Base-by-base conservation (phyloP, 2,888 invertebrate genomes). In the Hyposoter dolosus region DNA sequence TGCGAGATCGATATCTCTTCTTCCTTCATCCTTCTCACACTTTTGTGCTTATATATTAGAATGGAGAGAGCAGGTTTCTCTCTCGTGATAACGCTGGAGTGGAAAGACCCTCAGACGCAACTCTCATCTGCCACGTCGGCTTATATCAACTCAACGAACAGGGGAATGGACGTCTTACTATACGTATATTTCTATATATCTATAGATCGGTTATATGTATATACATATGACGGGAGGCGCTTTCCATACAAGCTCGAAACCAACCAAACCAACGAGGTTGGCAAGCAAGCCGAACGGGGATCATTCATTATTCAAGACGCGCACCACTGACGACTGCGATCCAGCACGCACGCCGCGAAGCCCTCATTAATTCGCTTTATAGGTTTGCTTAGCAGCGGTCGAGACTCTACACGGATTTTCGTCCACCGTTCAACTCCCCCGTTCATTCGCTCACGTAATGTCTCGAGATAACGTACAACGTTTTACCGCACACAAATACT, bases 261-360 rank as follows among this genome's bases (percentile, higher is more conserved):
- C 81, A 65, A 56, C 60, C 45, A 82, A 56, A 60, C 75, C 68
- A 76, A 60, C 60, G 45, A 76, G 68, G 69, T 83, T 76, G 56
- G 79, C 82, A 83, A 80, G 80, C 85, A 79, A 83, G 71, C 82
- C 74, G 84, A 77, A 80, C 65, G 68, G 72, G 82, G 88, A 75
- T 90, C 90, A 92, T 92, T 91, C 91, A 92, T 92, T 92, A 92
- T 92, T 91, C 92, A 92, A 88, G 89, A 87, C 88, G 88, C 87
- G 89, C 84, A 74, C 89, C 88, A 89, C 91, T 90, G 90, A 90
- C 91, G 89, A 90, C 88, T 90, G 89, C 90, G 86, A 89, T 87
- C 87, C 79, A 87, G 84, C 89, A 89, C 88, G 89, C 91, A 89
- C 90, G 89, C 82, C 84, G 77, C 77, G 81, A 84, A 82, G 71